Conservation (phyloP, 2,888 invertebrate genomes). For the Cryptus viduatorius region DNA sequence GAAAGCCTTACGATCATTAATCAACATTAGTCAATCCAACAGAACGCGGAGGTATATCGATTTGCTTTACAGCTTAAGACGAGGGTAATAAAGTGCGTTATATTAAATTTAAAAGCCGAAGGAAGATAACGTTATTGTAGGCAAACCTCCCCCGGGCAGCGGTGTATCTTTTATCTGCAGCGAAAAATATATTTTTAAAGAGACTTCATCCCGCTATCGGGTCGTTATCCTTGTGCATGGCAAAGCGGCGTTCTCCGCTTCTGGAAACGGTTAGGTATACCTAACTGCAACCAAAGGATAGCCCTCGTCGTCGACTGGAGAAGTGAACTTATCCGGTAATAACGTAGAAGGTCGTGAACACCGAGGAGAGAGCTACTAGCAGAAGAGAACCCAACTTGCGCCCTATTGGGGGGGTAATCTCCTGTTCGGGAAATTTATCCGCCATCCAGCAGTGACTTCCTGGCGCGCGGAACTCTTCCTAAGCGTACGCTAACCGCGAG, state of each 20-base stretch:
- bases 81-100: not conserved
- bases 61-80: not conserved
- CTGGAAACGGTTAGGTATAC: no score
- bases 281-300: not conserved
- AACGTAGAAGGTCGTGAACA: slow-evolving; percentile 61
- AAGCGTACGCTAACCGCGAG: slow-evolving; percentile 56
- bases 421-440: slow-evolving; percentile 82
- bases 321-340: slow-evolving; percentile 70
- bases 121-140: not conserved
- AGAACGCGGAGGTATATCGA: not conserved
- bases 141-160: not conserved
- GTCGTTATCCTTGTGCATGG: slow-evolving; percentile 53
- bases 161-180: not conserved
- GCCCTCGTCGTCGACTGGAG: slow-evolving; percentile 45
- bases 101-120: not conserved
- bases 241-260: slow-evolving; percentile 8
- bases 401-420: slow-evolving; percentile 79
- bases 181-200: slow-evolving; percentile 61
- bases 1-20: not conserved
- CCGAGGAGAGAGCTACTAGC: slow-evolving; percentile 56
- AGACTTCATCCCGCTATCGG: slow-evolving; percentile 22
- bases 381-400: slow-evolving; percentile 1
- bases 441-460: slow-evolving; percentile 77
- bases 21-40: not conserved
- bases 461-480: slow-evolving; percentile 69